Base-by-base conservation (phyloP, 2,113 vertebrate species). In the Carlito syrichta region DNA sequence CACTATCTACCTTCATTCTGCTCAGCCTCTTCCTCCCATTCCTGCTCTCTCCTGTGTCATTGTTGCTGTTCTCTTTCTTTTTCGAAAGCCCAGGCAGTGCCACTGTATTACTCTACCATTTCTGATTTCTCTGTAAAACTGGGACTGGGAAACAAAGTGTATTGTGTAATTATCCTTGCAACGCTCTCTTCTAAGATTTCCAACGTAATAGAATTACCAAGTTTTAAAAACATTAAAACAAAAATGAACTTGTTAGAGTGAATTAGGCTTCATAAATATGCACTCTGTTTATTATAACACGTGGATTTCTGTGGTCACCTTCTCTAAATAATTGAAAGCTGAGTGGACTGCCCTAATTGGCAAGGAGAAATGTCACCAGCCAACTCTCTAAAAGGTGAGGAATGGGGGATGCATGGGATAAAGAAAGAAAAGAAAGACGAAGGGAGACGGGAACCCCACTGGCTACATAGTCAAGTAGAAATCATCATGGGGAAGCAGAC, bases 241-340 rank as follows among this genome's bases (percentile, higher is more conserved):
- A 94, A 97, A 96, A 97, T 92, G 94, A 97, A 95, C 96, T 96
- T 97, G 95, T 97, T 98, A 97, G 98, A 98, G 95, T 97, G 97
- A 98, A 96, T 95, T 96, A 96, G 96, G 66, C 92, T 97, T 97
- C 97, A 92, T 97, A 96, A 97, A 88, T 90, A 48, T 83, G 62
- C 87, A 98, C 94, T 73, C 60, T 22, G 66, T 95, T 97, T 98
- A 96, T 95, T 96, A 94, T 22, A 95, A 96, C 97, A 95, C 89
- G 91, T 89, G 88, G 84, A 96, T 95, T 96, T 98, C 95, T 97
- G 71, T 89, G 96, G 96, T 90, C 89, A 96, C 66, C 66, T 91
- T 78, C 38, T 95, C 81, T 95, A 95, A 89, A 95, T 93, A 85
- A 93, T 87, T 91, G 83, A 95, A 96, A 91, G 62, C 88, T 11